These are phyloP conservation scores for Meta bourneti DNA, from an alignment of 2,888 invertebrate genomes.

Conservation along the genomic window DNA sequence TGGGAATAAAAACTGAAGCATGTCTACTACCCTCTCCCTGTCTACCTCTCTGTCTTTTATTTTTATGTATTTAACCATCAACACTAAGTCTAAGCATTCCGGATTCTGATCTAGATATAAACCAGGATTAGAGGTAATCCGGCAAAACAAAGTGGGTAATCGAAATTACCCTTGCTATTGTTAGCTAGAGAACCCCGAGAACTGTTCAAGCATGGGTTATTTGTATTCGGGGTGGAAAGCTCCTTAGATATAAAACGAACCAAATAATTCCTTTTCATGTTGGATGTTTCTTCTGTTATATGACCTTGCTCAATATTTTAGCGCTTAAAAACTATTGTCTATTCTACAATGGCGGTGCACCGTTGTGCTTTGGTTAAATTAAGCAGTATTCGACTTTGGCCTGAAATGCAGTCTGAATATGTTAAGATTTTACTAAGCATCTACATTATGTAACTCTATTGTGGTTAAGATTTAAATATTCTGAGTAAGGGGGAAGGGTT, in stretches of 20 bases:
- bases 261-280: slow-evolving; percentile 9
- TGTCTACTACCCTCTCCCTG: too few relatives aligned
- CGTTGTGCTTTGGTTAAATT: too few relatives aligned
- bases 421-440: too few relatives aligned
- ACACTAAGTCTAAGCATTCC: slow-evolving; percentile 28
- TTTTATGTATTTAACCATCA: too few relatives aligned
- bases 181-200: background rate
- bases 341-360: too few relatives aligned
- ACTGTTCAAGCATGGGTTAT: slow-evolving; percentile 16
- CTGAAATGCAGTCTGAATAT: too few relatives aligned
- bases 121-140: slow-evolving; percentile 51
- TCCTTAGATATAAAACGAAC: slow-evolving; percentile 11
- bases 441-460: too few relatives aligned
- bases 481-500: too few relatives aligned
- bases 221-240: slow-evolving; percentile 32
- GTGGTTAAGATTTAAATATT: too few relatives aligned
- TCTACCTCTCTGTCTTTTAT: too few relatives aligned
- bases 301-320: background rate
- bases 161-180: slow-evolving; percentile 33
- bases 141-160: slow-evolving; percentile 42
- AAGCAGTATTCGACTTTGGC: too few relatives aligned
- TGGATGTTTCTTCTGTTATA: background rate
- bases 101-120: slow-evolving; percentile 49
- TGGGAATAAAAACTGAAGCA: too few relatives aligned
- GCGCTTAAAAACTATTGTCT: background rate